phyloP scores from a whole-genome alignment of 1,140 invertebrate species.

The Saccostrea echinata region DNA sequence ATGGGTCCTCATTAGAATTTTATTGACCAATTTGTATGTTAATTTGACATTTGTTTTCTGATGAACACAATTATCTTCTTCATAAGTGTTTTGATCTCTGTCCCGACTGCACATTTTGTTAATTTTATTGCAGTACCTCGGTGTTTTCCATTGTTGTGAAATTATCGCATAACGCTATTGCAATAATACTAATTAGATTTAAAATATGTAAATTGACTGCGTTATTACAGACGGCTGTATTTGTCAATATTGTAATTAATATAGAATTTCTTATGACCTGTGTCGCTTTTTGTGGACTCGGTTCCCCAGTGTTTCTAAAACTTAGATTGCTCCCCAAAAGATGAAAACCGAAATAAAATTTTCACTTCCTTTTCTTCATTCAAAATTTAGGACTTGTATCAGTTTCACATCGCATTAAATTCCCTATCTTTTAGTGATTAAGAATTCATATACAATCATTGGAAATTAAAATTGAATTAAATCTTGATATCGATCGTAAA shows the following conservation, averaged over 20 bases:
- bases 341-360: slow-evolving; percentile 27
- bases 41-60: slow-evolving; percentile 29
- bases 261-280: slow-evolving; percentile 2
- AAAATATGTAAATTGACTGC: slow-evolving; percentile 29
- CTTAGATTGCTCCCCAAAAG: neutral
- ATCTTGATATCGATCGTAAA: slow-evolving; percentile 33
- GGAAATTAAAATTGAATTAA: slow-evolving; percentile 36
- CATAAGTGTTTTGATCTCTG: neutral
- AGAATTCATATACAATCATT: slow-evolving; percentile 25
- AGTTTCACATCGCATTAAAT: slow-evolving; percentile 20
- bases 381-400: slow-evolving; percentile 14
- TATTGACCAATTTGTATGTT: slow-evolving; percentile 33
- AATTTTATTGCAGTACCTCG: neutral
- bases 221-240: slow-evolving; percentile 5
- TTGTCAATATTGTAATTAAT: slow-evolving; percentile 30
- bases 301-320: slow-evolving; percentile 19
- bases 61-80: neutral
- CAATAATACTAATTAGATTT: slow-evolving; percentile 12
- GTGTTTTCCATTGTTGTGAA: slow-evolving; percentile 29
- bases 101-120: slow-evolving; percentile 29
- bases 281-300: neutral
- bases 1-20: slow-evolving; percentile 7
- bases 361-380: slow-evolving; percentile 13
- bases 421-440: slow-evolving; percentile 29
- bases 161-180: neutral